Evolutionary conservation across 1,140 invertebrate genomes (phyloP).

Genomic region (Mamestra configurata): DNA sequence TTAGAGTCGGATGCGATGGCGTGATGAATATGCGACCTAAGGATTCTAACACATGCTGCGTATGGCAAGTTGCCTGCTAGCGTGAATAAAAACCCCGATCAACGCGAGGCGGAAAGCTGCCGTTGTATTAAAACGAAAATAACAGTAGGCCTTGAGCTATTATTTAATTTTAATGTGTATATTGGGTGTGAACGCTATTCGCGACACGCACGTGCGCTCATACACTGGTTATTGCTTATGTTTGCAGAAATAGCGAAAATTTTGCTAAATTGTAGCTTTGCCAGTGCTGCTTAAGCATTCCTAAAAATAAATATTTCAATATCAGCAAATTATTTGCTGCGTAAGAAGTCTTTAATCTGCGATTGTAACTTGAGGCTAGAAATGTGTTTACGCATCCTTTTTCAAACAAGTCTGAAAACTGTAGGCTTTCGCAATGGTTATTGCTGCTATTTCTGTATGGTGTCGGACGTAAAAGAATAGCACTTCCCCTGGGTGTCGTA

Average conservation of each 20-base stretch:
- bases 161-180: constrained; percentile 83
- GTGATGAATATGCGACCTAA: constrained; percentile 25
- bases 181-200: constrained; percentile 68
- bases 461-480: too few relatives aligned
- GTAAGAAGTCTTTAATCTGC: neutral
- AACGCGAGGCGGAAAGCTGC: constrained; percentile 54
- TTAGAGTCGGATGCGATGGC: constrained; percentile 4
- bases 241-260: constrained; percentile 41
- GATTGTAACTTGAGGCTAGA: neutral
- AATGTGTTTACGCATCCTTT: neutral
- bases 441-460: too few relatives aligned
- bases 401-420: neutral
- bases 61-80: constrained; percentile 39
- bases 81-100: constrained; percentile 55
- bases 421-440: neutral
- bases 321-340: neutral
- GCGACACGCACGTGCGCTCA: constrained; percentile 55
- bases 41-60: constrained; percentile 32
- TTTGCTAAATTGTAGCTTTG: constrained; percentile 31
- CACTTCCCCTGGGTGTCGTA: too few relatives aligned
- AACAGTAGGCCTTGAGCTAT: constrained; percentile 77
- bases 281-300: constrained; percentile 22
- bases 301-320: constrained; percentile 38
- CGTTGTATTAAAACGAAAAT: constrained; percentile 78
- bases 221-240: constrained; percentile 36